Conservation (phyloP, 2,888 invertebrate genomes). For the Drosophila subsilvestris region DNA sequence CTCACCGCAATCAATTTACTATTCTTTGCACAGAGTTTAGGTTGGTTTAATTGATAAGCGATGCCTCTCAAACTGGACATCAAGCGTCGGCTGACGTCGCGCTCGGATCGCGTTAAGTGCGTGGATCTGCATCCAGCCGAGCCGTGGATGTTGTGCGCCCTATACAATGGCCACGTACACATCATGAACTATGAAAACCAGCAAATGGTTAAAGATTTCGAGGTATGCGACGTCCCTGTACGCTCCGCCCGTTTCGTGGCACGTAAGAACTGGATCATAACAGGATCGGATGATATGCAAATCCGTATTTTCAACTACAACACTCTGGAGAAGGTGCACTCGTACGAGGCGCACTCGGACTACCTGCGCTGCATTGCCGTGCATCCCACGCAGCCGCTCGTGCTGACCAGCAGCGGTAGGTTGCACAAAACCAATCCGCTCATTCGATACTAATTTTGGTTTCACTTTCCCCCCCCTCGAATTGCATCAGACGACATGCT, state of each 20-base stretch:
- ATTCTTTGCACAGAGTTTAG: constrained; percentile 31
- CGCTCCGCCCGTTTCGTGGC: constrained; percentile 98
- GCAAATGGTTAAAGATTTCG: constrained; percentile 93
- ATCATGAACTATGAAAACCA: constrained; percentile 99
- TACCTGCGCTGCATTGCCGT: constrained; percentile 98
- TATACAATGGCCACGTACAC: constrained; percentile 99
- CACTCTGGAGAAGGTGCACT: constrained; percentile 96
- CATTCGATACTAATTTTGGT: not conserved
- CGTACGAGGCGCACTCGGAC: constrained; percentile 99
- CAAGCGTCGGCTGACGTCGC: constrained; percentile 97
- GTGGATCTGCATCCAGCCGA: constrained; percentile 99
- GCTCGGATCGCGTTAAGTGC: constrained; percentile 99
- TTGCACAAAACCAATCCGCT: constrained; percentile 42
- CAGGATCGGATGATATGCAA: constrained; percentile 98
- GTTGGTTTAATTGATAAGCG: constrained; percentile 47
- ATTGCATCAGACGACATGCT: constrained; percentile 94
- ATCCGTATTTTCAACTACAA: constrained; percentile 99
- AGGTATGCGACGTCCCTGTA: constrained; percentile 98
- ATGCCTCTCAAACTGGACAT: constrained; percentile 98
- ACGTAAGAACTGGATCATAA: constrained; percentile 99
- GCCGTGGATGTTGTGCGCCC: constrained; percentile 98
- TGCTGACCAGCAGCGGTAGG: constrained; percentile 97
- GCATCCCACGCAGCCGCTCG: constrained; percentile 98
- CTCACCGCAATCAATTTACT: constrained; percentile 51
- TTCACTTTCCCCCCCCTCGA: constrained; percentile 9